Percentiles rank a stretch among this genome's conserved stretches.
Evolutionary conservation across 2,888 invertebrate species (phyloP).

Genomic region (Sylvicola cinctus): DNA sequence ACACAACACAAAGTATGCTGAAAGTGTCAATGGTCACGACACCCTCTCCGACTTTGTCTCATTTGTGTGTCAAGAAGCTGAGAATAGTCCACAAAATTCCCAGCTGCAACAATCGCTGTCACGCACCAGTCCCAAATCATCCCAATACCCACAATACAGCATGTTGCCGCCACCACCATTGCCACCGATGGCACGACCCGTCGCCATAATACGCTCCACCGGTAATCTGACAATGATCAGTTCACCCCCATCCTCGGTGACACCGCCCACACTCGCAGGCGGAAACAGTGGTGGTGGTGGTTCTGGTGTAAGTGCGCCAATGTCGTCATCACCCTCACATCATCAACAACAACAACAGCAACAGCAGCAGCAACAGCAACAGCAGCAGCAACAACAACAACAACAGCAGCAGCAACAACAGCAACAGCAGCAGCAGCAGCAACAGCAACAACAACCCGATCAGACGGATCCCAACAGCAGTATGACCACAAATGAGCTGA

Average conservation of each 20-base stretch:
- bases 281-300: slow-evolving; percentile 12
- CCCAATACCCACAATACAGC: slow-evolving; percentile 66
- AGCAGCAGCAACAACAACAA: slow-evolving; percentile 20
- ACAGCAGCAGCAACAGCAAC: slow-evolving; percentile 9
- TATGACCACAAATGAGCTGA: slow-evolving; percentile 1
- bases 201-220: slow-evolving; percentile 86
- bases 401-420: slow-evolving; percentile 16
- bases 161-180: slow-evolving; percentile 89
- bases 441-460: slow-evolving; percentile 17
- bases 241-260: slow-evolving; percentile 39
- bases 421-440: slow-evolving; percentile 18
- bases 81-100: slow-evolving; percentile 50
- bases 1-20: slow-evolving; percentile 9
- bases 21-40: slow-evolving; percentile 52
- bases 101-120: slow-evolving; percentile 13
- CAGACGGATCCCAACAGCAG: slow-evolving; percentile 10
- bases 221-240: slow-evolving; percentile 39
- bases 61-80: slow-evolving; percentile 88
- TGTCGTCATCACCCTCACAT: slow-evolving; percentile 17
- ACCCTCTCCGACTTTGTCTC: slow-evolving; percentile 91
- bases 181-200: slow-evolving; percentile 90
- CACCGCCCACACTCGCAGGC: slow-evolving; percentile 24
- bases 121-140: slow-evolving; percentile 13
- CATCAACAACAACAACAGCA: slow-evolving; percentile 17
- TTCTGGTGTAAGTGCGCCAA: slow-evolving; percentile 18